Evolutionary conservation across 1,140 invertebrate species (phyloP).

Genomic region (Ctenoplectra terminalis): DNA sequence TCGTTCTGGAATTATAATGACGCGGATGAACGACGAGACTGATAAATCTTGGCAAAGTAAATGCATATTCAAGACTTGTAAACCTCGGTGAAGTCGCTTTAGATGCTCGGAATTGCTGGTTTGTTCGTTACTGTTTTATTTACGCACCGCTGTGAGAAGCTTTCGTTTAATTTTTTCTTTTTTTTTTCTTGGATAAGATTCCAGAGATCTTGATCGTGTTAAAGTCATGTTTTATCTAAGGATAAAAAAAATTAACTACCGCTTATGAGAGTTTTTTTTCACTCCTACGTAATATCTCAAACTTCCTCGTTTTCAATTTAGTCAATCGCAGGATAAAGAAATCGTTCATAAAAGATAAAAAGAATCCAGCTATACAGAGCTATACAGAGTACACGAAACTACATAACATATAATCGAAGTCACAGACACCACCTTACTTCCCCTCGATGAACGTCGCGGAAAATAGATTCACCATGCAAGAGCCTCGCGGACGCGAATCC

Average conservation of each 20-base stretch:
- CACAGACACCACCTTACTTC: too few species aligned
- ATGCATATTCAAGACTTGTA: too few species aligned
- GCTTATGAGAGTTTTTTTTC: too few species aligned
- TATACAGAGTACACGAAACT: not conserved
- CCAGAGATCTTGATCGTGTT: not conserved
- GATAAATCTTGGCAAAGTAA: not conserved
- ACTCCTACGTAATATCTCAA: too few species aligned
- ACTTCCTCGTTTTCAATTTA: too few species aligned
- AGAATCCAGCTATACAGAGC: not conserved
- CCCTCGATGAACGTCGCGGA: constrained; percentile 2
- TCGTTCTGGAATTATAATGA: not conserved
- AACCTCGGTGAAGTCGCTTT: not conserved
- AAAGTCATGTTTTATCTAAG: too few species aligned
- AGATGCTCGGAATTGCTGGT: too few species aligned
- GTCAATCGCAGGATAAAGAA: too few species aligned
- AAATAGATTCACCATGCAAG: constrained; percentile 43
- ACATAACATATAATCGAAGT: not conserved
- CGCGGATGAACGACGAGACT: not conserved
- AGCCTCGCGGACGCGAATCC: constrained; percentile 42
- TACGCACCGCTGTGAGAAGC: not conserved
- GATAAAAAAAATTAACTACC: too few species aligned
- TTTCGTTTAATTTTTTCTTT: not conserved
- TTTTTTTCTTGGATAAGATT: not conserved
- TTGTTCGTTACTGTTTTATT: not conserved
- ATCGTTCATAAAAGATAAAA: too few species aligned